phyloP scores from a whole-genome alignment of 2,797 vertebrate species.

The Australoheros facetus region DNA sequence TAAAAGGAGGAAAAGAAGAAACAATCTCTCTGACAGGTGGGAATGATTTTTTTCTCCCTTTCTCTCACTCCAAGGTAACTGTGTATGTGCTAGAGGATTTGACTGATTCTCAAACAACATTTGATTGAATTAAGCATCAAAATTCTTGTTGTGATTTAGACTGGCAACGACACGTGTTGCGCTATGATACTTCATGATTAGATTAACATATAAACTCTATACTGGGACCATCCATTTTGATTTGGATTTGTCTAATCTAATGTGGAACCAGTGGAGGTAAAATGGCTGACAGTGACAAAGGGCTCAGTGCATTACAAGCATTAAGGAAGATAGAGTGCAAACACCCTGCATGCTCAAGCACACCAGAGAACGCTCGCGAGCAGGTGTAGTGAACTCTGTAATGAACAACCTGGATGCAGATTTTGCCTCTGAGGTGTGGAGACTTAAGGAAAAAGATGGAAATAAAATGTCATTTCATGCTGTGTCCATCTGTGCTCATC shows the following conservation, averaged over 20 bases:
- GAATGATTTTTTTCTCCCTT: conserved; percentile 30
- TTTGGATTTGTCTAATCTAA: conserved; percentile 79
- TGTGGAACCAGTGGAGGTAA: conserved; percentile 71
- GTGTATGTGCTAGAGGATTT: conserved; percentile 56
- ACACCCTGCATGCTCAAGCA: conserved; percentile 38
- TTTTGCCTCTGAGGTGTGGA: conserved; percentile 51
- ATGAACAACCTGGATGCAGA: conserved; percentile 62
- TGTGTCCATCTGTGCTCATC: conserved; percentile 66
- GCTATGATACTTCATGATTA: conserved; percentile 64
- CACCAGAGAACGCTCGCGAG: conserved; percentile 51
- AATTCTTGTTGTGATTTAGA: conserved; percentile 48
- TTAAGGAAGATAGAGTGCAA: conserved; percentile 66
- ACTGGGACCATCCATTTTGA: conserved; percentile 76
- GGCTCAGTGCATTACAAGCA: conserved; percentile 57
- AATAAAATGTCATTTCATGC: conserved; percentile 62
- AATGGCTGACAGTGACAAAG: conserved; percentile 80
- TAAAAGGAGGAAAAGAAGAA: conserved; percentile 67
- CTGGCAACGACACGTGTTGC: conserved; percentile 55
- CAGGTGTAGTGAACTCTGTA: conserved; percentile 66
- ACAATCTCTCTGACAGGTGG: conserved; percentile 74
- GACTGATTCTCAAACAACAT: conserved; percentile 69
- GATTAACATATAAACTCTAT: conserved; percentile 70
- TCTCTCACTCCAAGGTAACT: conserved; percentile 44
- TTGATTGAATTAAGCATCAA: conserved; percentile 76
- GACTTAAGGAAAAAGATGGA: conserved; percentile 29